Evolutionary conservation across 2,888 invertebrate genomes (phyloP).

Genomic region (Conomelus anceps): DNA sequence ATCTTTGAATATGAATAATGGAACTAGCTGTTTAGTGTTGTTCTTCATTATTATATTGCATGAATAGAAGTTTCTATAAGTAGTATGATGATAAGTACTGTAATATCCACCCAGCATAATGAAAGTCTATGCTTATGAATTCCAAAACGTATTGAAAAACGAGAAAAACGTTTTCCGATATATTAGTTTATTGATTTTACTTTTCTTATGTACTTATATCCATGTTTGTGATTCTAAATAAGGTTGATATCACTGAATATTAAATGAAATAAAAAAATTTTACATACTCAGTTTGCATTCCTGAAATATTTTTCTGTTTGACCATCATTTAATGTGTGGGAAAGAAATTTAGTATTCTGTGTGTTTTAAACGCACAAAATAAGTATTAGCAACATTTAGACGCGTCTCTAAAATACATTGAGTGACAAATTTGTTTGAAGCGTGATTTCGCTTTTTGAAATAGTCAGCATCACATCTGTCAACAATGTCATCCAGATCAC

Average conservation of each 20-base stretch:
- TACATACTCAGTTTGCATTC: neutral
- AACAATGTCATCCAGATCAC: neutral
- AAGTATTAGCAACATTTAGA: neutral
- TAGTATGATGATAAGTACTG: neutral
- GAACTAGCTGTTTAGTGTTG: neutral
- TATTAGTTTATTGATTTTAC: neutral
- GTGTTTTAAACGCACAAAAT: neutral
- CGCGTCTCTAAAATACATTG: neutral
- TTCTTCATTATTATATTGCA: neutral
- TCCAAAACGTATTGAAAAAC: neutral
- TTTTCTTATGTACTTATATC: neutral
- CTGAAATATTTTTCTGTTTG: neutral
- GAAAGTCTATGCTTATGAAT: neutral
- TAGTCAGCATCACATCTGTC: neutral
- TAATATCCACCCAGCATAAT: neutral
- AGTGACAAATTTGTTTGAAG: neutral
- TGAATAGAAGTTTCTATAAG: neutral
- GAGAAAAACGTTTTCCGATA: neutral
- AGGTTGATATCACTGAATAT: neutral
- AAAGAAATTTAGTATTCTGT: neutral
- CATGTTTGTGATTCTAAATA: neutral
- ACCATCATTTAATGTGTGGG: neutral
- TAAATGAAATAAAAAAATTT: too few species aligned
- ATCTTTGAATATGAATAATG: neutral
- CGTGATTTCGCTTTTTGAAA: neutral